Base-by-base conservation (phyloP, 2,113 vertebrate genomes). In the Bufo gargarizans region DNA sequence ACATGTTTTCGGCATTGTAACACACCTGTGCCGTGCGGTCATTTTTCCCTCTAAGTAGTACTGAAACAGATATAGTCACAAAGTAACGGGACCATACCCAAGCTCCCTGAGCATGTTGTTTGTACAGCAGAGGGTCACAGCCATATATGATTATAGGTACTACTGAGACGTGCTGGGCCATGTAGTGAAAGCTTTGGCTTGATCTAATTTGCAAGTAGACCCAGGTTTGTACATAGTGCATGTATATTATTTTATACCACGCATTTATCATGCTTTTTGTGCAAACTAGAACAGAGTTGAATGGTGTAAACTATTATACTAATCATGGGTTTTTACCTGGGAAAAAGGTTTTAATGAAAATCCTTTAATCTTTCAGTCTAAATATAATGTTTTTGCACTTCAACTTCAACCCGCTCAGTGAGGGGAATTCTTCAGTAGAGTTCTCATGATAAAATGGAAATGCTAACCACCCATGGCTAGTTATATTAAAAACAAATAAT, bases 381-480 rank as follows among this genome's bases (percentile, higher is more conserved):
- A 72, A 47, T 63, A 61, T 85, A 76, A 49, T 61, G 55, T 10
- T 77, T 84, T 56, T 84, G 82, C 83, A 74, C n/a, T n/a, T 45
- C 50, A 47, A 76, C 69, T 76, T 56, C 67, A 85, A 77, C n/a
- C 16, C n/a, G 84, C 71, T 93, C 94, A 94, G 94, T 94, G 91
- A 91, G 91, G 94, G 94, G 91, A 95, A 95, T 94, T 88, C 89
- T 86, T 91, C 91, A 93, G 93, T 92, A 89, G 90, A 92, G 94
- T 89, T 91, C n/a, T 89, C 87, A 90, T 92, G 91, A 95, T 90
- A 91, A 93, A 94, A 94, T 93, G 88, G 93, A 94, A 94, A 95
- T 95, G 92, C 94, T 17, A 93, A 93, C 94, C 94, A 95, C 95
- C 94, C 94, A 93, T 95, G 94, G 94, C 94, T 95, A 94, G 95